Base-by-base conservation (phyloP, 2,888 invertebrate genomes). In the Cactoblastis cactorum region DNA sequence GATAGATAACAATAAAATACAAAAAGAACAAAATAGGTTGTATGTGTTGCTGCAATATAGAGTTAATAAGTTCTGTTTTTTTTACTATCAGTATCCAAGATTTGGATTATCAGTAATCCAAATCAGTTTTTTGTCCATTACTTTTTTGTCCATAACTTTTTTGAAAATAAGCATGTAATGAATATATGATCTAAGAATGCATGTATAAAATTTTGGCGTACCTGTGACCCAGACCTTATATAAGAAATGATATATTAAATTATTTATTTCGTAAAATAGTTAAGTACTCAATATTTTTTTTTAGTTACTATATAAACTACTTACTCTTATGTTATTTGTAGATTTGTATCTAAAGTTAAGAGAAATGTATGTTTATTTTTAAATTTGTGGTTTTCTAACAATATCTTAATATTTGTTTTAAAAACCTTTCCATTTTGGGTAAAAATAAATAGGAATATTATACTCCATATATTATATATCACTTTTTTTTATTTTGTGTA, bases 321-420 rank as follows among this genome's bases (percentile, higher is more conserved):
- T 80, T 73, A 76, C 84, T 85, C 85, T 87, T 86, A 74, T 66
- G 62, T 66, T 67, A 67, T 78, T 69, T 53, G 54, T 49, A 72
- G 64, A 65, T 67, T 43, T 53, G 53, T 58, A 67, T 77, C 9
- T 15, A 79, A 66, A 68, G 67, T 72, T 83, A 86, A 86, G 86
- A 83, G 83, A 54, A 76, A 76, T 68, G 78, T 82, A 80, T 71
- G 83, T 85, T 79, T 74, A 66, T 54, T 56, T 50, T 15, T 15
- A 2, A 53, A 51, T 34, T 33, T 18, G 12, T 14, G 12, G 5
- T 28, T 28, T 28, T 37, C 37, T 37, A 37, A 37, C 37, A 35
- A 15, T 15, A 35, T 14, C 12, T 49, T 52, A 56, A 48, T 52
- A 33, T 45, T 53, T 28, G 28, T 28, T 28, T 22, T 28, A 6